Evolutionary conservation across 2,797 vertebrate genomes (phyloP).

Genomic region (Podarcis siculus): DNA sequence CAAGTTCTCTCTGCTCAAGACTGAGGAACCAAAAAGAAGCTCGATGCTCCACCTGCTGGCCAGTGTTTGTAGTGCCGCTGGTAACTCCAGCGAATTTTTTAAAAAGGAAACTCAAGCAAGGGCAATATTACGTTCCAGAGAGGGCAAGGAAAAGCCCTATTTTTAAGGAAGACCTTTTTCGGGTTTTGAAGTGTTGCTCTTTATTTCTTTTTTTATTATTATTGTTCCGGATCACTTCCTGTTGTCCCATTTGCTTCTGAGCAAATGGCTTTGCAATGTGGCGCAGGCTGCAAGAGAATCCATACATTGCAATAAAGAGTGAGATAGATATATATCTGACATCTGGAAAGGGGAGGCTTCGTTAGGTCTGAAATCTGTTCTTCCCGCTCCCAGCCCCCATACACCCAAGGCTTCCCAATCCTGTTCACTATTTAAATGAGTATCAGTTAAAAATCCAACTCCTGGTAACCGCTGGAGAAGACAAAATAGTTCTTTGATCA

Average conservation of each 20-base stretch:
- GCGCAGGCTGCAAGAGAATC: neutral
- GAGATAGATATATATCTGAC: neutral
- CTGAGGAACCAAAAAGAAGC: neutral
- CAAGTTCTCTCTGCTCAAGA: neutral
- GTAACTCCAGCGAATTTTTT: neutral
- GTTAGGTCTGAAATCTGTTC: neutral
- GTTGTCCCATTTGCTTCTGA: neutral
- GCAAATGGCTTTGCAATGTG: slow-evolving; percentile 2
- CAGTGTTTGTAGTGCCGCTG: neutral
- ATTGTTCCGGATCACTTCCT: neutral
- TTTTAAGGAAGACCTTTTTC: neutral
- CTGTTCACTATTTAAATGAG: neutral
- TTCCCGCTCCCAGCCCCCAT: too few relatives aligned
- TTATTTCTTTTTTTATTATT: neutral
- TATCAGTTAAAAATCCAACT: neutral
- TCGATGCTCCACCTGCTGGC: slow-evolving; percentile 7
- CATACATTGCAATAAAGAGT: slow-evolving; percentile 1
- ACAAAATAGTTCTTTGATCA: neutral
- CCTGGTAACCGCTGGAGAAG: neutral
- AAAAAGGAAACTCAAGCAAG: neutral
- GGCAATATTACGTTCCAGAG: neutral
- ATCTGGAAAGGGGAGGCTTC: neutral
- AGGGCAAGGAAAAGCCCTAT: neutral
- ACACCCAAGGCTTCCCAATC: neutral
- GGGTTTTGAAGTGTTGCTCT: neutral